A percentile compares a stretch with the other conserved stretches of the same genome.
Evolutionary conservation across 2,888 invertebrate species (phyloP).

Genomic region (Lepidocyrtoides sp.): DNA sequence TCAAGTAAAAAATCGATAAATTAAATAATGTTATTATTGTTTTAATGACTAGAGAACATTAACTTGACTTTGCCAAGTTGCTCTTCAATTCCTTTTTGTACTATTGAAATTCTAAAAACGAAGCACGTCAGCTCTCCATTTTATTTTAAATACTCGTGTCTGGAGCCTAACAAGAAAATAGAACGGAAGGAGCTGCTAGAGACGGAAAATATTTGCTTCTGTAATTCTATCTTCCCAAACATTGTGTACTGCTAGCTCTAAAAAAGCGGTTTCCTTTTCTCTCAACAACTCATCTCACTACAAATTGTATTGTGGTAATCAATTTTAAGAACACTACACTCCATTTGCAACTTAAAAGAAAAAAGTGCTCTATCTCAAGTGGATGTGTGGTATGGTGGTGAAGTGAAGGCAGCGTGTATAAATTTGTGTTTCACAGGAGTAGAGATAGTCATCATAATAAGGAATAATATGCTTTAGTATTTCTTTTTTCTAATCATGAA

Average conservation of each 20-base stretch:
- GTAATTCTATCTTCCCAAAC: not conserved
- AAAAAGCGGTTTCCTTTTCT: not conserved
- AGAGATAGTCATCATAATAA: not conserved
- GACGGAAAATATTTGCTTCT: not conserved
- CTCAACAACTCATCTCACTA: not conserved
- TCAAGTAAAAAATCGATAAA: constrained; percentile 20
- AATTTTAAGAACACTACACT: not conserved
- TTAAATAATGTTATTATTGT: constrained; percentile 39
- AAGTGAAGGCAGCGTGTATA: not conserved
- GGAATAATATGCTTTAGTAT: not conserved
- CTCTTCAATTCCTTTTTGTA: not conserved
- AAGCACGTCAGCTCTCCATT: no score
- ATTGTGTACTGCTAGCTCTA: not conserved
- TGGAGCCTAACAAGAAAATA: not conserved
- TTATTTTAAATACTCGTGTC: not conserved
- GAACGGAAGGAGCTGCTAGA: not conserved
- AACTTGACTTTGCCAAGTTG: not conserved
- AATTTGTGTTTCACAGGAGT: not conserved
- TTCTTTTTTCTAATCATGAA: constrained; percentile 18
- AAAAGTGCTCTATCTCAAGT: not conserved
- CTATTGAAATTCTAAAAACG: not conserved
- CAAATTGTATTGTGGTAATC: not conserved
- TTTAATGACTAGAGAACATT: constrained; percentile 37
- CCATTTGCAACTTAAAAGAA: not conserved
- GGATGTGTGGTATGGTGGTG: not conserved